phyloP scores from a whole-genome alignment of 1,140 invertebrate species.

The Contarinia nasturtii region DNA sequence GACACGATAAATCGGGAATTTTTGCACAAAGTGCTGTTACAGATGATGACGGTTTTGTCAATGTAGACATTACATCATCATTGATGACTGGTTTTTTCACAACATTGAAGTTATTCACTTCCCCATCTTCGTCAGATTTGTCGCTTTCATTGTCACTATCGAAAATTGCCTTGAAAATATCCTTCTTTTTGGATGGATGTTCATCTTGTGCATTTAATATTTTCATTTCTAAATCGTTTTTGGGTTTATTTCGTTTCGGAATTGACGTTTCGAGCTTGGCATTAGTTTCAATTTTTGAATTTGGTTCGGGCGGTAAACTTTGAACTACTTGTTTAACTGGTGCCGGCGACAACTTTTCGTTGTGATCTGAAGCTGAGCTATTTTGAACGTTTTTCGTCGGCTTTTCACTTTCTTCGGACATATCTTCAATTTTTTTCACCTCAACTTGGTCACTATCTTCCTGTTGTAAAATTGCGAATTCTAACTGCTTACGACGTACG shows the following conservation, averaged over 20 bases:
- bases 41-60: no score
- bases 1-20: constrained; percentile 7
- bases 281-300: neutral
- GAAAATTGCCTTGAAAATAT: constrained; percentile 39
- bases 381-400: no score
- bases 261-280: neutral
- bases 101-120: neutral
- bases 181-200: constrained; percentile 29
- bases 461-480: no score
- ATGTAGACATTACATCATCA: constrained; percentile 4
- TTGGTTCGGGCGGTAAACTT: neutral
- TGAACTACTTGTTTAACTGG: neutral
- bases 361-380: neutral
- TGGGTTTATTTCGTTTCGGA: constrained; percentile 4
- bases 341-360: neutral
- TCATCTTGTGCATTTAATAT: constrained; percentile 21
- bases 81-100: constrained; percentile 8
- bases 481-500: no score
- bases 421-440: no score
- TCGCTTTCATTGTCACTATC: constrained; percentile 28
- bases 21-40: no score
- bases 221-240: constrained; percentile 14
- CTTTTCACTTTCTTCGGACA: no score
- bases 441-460: no score
- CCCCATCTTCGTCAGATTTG: constrained; percentile 6